phyloP scores from a whole-genome alignment of 2,113 vertebrate genomes.

The Prochilodus magdalenae region DNA sequence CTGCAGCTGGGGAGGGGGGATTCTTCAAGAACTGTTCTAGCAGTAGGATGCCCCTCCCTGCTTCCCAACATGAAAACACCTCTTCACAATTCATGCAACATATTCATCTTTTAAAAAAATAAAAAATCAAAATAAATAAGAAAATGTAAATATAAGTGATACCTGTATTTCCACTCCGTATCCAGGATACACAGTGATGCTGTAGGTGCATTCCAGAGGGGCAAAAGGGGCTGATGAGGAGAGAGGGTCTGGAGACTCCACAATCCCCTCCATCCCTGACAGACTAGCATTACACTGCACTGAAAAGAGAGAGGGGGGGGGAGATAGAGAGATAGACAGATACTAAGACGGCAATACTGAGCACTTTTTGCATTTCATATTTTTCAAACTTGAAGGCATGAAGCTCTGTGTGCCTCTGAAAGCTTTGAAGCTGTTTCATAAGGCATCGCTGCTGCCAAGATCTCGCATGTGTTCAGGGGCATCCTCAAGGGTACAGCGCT shows the following conservation, averaged over 20 bases:
- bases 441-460: not conserved
- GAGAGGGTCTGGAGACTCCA: constrained; percentile 84
- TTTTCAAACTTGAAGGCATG: not conserved
- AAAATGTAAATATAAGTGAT: no score
- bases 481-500: not conserved
- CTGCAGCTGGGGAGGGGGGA: no score
- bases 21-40: no score
- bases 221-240: constrained; percentile 73
- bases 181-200: constrained; percentile 87
- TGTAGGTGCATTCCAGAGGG: constrained; percentile 88
- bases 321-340: not conserved
- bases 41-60: no score
- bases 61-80: no score
- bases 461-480: not conserved
- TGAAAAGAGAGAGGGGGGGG: constrained; percentile 53
- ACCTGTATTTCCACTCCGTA: constrained; percentile 93
- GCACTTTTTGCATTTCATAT: not conserved
- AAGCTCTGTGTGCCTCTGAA: not conserved
- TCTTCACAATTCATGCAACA: no score
- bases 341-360: not conserved
- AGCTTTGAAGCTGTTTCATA: not conserved
- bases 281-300: constrained; percentile 88
- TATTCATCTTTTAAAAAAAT: no score
- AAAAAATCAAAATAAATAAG: no score
- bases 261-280: constrained; percentile 84